These are phyloP conservation scores for Agrotis exclamationis DNA, from an alignment of 2,888 invertebrate species.

Conservation along the genomic window DNA sequence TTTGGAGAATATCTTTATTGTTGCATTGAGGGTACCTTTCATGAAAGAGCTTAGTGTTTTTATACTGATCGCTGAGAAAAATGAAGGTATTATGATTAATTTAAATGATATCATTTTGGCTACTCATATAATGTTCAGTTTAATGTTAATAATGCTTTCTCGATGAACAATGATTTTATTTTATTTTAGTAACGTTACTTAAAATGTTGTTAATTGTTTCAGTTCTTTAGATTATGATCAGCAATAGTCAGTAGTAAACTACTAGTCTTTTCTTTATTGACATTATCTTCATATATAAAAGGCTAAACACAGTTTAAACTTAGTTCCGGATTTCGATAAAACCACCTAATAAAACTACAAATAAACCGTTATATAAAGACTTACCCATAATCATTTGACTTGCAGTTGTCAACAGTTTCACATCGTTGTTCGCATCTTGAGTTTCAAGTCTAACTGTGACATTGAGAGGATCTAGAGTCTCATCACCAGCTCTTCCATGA, in stretches of 20 bases:
- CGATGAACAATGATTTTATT: too few species aligned
- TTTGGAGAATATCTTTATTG: conserved; percentile 40
- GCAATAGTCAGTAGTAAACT: too few species aligned
- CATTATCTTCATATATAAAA: too few species aligned
- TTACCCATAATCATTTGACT: conserved; percentile 89
- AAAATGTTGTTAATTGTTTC: too few species aligned
- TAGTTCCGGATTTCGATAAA: neutral
- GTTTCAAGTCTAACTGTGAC: conserved; percentile 91
- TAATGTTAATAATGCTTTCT: neutral
- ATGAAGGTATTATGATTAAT: neutral
- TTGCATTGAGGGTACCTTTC: conserved; percentile 24
- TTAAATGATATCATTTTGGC: neutral
- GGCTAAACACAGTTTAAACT: too few species aligned
- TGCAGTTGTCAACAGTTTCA: conserved; percentile 85
- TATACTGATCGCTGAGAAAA: conserved; percentile 1
- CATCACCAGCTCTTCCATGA: conserved; percentile 87
- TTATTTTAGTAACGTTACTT: too few species aligned
- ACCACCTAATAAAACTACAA: too few species aligned
- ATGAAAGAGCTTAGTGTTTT: conserved; percentile 20
- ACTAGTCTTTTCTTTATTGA: too few species aligned
- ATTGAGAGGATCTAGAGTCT: conserved; percentile 88
- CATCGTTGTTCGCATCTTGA: conserved; percentile 85
- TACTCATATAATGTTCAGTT: neutral
- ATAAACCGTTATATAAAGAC: conserved; percentile 26
- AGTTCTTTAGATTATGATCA: too few species aligned